Evolutionary conservation across 2,888 invertebrate genomes (phyloP), one percentile per base, ranked within the genome.

Genomic region (Auanema freiburgensis): DNA sequence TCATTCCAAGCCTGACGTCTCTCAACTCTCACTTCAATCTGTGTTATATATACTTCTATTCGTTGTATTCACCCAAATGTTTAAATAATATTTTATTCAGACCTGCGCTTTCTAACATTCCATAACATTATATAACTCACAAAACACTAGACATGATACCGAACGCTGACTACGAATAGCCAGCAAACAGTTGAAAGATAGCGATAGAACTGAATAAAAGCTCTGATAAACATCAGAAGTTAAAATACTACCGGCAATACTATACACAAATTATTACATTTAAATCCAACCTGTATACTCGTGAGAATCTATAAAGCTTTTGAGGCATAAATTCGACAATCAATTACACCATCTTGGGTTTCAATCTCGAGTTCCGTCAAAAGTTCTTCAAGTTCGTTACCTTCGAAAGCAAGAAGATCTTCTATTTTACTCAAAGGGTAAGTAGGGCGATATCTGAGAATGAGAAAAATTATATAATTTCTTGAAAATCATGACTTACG

Each of bases 321-420:
- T 16, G 65, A 40, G 18, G 57, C 52, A 23, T 66, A 44, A 3
- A 55, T 43, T 3, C 65, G 63, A 25, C 68, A 68, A 57, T 72
- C 68, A 4, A 70, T 44, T 2, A 52, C n/a, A 16, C 65, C 72
- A 3, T 66, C 67, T n/a, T 68, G 57, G 21, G 33, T 21, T 18
- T 89, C 89, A 86, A 91, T 90, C 83, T 90, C 90, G 6, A 52
- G 25, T 85, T 88, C 88, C 85, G 44, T 57, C 14, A 95, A 89
- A 89, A 94, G 95, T 85, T 92, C 91, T 86, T 90, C 87, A 87
- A 92, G 91, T 85, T 90, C 90, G 85, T 87, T 87, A 79, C 90
- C 89, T 84, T 90, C 89, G 88, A 94, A 93, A 84, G 91, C 92
- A 89, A 96, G 89, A 88, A 91, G 90, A 86, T 90, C 89, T 85